A percentile compares a stretch with the other conserved stretches of the same genome.
Conservation (phyloP, 2,113 vertebrate genomes). For the Ctenodactylus gundi region DNA sequence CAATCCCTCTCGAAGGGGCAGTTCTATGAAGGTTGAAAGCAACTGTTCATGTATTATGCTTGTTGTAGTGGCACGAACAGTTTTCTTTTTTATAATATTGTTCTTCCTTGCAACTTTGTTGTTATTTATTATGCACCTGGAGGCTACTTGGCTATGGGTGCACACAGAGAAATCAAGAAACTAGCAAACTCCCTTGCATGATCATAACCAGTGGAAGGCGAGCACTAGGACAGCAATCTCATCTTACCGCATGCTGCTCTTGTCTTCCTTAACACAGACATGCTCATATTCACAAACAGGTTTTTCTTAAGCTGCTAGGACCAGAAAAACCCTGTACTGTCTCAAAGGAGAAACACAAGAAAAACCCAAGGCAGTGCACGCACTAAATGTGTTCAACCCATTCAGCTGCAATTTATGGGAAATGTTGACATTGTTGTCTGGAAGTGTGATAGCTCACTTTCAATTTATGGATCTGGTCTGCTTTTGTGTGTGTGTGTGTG, state of each 20-base stretch:
- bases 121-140: conserved; percentile 28
- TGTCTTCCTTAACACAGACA: conserved; percentile 56
- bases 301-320: conserved; percentile 61
- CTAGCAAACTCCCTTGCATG: neutral
- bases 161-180: neutral
- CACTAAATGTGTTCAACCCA: neutral
- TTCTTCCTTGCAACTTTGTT: conserved; percentile 13
- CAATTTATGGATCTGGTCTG: neutral
- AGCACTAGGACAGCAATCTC: conserved; percentile 57
- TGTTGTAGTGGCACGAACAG: neutral
- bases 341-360: neutral
- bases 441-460: neutral
- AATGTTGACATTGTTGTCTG: neutral
- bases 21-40: neutral
- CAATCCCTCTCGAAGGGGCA: neutral
- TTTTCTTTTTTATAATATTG: conserved; percentile 39
- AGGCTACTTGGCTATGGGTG: conserved; percentile 16
- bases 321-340: conserved; percentile 10
- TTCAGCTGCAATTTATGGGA: neutral
- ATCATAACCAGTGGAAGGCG: conserved; percentile 38
- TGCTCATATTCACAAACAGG: conserved; percentile 60
- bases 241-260: conserved; percentile 46
- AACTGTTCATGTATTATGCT: neutral
- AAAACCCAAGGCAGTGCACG: neutral
- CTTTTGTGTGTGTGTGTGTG: neutral